Evolutionary conservation across 1,140 invertebrate genomes (phyloP), one percentile per base, ranked within the genome.

Genomic region (Pseudomyrmex concolor): DNA sequence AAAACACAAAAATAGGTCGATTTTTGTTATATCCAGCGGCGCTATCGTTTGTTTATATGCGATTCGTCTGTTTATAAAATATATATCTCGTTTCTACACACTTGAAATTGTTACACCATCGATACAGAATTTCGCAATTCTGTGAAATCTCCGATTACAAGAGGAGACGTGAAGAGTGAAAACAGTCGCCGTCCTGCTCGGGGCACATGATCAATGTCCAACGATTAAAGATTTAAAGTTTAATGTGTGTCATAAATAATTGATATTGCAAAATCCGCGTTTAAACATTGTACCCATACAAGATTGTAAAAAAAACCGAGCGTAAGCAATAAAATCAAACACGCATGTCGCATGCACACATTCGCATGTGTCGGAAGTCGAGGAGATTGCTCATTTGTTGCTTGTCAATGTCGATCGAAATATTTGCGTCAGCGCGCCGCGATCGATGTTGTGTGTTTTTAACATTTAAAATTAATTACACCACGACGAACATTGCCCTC

Each of bases 121-220:
- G 45, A 34, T 1, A 1, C 10, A 34, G 25, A 25, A 50, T 63
- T 17, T 45, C 0, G 8, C 15, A 12, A 68, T 70, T 55, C 15
- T 4, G 15, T 43, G 43, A 59, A 59, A 34, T 86, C 19, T 22
- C 34, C 34, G 34, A 34, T 0, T 5, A 34, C 0, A 7, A 19
- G n/a, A n/a, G 13, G 2, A 2, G 12, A 19, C 25, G 4, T 7
- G 50, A 12, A 12, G 17, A 34, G 62, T 68, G 51, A 12, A 15
- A 8, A 2, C 59, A 45, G 25, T 4, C 64, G 17, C 4, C 17
- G n/a, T 5, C 15, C 62, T 13, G 22, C 45, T 60, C 12, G 12
- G 76, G 12, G 76, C 10, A n/a, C 55, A 55, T 68, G 85, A 25
- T 67, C 86, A 87, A 88, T 83, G 86, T 87, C 45, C 86, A 88